These are phyloP conservation scores for Archivesica marissinica DNA, from an alignment of 1,140 invertebrate species.

Conservation along the genomic window DNA sequence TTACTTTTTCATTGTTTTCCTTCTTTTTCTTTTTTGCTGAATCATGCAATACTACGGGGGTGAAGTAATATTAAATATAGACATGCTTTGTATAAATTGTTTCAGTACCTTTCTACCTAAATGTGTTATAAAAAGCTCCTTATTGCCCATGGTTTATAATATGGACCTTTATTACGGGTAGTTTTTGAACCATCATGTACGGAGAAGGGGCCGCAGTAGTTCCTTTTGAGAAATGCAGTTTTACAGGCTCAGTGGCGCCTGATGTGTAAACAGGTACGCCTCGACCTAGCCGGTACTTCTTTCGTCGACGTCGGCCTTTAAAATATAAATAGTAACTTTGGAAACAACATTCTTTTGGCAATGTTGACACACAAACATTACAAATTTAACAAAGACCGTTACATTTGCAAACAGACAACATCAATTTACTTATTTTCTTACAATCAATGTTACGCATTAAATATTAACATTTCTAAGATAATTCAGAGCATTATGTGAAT, in stretches of 20 bases:
- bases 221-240: slow-evolving; percentile 64
- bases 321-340: slow-evolving; percentile 52
- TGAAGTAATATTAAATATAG: background rate
- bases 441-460: too few species aligned
- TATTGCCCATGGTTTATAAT: slow-evolving; percentile 59
- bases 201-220: slow-evolving; percentile 41
- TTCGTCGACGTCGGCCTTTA: slow-evolving; percentile 59
- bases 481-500: too few species aligned
- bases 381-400: too few species aligned
- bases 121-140: slow-evolving; percentile 20
- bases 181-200: slow-evolving; percentile 67
- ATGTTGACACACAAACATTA: background rate
- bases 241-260: slow-evolving; percentile 50
- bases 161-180: slow-evolving; percentile 64
- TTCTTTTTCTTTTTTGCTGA: background rate
- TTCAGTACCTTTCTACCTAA: slow-evolving; percentile 50
- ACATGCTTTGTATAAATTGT: slow-evolving; percentile 64
- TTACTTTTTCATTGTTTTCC: too few species aligned
- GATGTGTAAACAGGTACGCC: slow-evolving; percentile 45
- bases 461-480: too few species aligned
- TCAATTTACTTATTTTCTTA: too few species aligned
- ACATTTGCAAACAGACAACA: too few species aligned
- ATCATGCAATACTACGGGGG: slow-evolving; percentile 18
- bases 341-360: background rate
- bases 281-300: slow-evolving; percentile 48